Evolutionary conservation across 2,113 vertebrate genomes (phyloP).

Genomic region (Ploceus nigricollis): DNA sequence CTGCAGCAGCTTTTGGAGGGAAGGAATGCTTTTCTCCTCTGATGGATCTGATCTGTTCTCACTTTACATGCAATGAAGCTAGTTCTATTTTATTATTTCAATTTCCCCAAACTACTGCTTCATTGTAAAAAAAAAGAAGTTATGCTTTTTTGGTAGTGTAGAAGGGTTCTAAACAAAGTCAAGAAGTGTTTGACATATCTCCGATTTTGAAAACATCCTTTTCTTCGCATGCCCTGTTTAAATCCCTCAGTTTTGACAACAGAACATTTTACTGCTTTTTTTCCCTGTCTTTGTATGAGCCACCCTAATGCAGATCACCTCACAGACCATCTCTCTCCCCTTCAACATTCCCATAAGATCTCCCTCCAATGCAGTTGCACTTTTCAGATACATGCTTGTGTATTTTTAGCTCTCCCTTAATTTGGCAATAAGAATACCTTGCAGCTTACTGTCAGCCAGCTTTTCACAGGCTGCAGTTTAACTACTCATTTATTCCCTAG

Average conservation of each 20-base stretch:
- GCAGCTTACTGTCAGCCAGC: background rate
- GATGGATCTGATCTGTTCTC: background rate
- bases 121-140: background rate
- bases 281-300: background rate
- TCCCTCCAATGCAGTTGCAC: background rate
- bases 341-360: background rate
- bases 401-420: slow-evolving; percentile 36
- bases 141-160: background rate
- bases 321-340: background rate
- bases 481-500: background rate
- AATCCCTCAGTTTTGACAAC: background rate
- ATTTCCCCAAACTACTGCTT: background rate
- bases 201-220: background rate
- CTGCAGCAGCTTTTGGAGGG: background rate
- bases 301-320: background rate
- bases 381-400: rapidly evolving
- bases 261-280: background rate
- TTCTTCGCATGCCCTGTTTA: background rate
- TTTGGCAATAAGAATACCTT: slow-evolving; percentile 22
- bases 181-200: background rate
- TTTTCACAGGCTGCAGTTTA: background rate
- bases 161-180: background rate
- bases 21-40: background rate
- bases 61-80: background rate
- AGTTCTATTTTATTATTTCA: background rate